Conservation (phyloP, 2,113 vertebrate genomes). For the Oxyura jamaicensis region DNA sequence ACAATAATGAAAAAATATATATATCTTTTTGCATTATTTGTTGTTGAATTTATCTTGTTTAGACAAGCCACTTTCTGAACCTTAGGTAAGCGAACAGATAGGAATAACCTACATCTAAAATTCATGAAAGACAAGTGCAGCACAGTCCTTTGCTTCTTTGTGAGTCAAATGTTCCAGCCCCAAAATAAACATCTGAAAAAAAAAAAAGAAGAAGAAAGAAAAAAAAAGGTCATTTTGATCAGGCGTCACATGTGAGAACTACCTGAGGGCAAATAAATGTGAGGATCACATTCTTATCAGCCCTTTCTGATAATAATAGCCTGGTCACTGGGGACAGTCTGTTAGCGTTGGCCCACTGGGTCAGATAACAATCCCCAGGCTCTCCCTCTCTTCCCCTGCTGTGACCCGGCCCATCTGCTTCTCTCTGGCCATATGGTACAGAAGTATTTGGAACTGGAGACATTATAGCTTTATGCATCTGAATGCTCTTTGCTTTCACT, state of each 20-base stretch:
- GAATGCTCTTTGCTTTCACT: slow-evolving; percentile 47
- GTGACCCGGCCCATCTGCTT: slow-evolving; percentile 80
- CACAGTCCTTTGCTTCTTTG: not conserved
- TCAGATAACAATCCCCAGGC: slow-evolving; percentile 36
- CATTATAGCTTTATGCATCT: slow-evolving; percentile 56
- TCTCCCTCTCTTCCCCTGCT: slow-evolving; percentile 51
- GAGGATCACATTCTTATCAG: slow-evolving; percentile 35
- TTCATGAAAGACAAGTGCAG: not conserved
- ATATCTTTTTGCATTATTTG: not conserved
- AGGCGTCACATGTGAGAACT: not conserved
- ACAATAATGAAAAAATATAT: not conserved
- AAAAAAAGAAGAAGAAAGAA: not conserved
- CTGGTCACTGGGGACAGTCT: slow-evolving; percentile 32
- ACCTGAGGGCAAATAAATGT: slow-evolving; percentile 56
- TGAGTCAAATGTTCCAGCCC: not conserved
- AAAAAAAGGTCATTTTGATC: slow-evolving; percentile 7
- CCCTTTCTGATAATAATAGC: slow-evolving; percentile 31
- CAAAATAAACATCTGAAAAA: slow-evolving; percentile 9
- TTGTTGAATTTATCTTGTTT: not conserved
- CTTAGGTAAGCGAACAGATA: not conserved
- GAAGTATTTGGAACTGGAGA: slow-evolving; percentile 28
- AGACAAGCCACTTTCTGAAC: not conserved
- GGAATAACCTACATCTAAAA: not conserved
- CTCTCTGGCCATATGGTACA: slow-evolving; percentile 70
- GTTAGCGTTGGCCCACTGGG: slow-evolving; percentile 56